Conservation (phyloP, 2,113 vertebrate genomes). For the Colossoma macropomum region DNA sequence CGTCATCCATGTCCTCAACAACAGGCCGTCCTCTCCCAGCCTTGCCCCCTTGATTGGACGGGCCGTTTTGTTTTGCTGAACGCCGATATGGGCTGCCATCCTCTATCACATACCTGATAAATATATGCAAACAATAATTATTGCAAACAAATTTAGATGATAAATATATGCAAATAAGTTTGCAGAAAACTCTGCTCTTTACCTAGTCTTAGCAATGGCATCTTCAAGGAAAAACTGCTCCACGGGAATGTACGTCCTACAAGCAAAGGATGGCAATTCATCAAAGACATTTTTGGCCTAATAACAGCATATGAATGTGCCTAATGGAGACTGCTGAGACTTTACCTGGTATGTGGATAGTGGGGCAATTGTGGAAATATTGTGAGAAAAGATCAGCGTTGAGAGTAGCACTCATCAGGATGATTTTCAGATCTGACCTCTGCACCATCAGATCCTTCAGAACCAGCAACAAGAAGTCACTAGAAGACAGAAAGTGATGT, state of each 20-base stretch:
- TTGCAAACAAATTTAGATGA: neutral
- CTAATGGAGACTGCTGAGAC: too few species aligned
- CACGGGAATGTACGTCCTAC: conserved; percentile 90
- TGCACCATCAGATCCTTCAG: conserved; percentile 89
- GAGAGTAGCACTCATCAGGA: conserved; percentile 97
- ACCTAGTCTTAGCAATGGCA: conserved; percentile 88
- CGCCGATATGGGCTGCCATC: conserved; percentile 88
- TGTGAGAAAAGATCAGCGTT: conserved; percentile 94
- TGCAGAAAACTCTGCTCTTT: conserved; percentile 34
- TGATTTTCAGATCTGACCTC: conserved; percentile 88
- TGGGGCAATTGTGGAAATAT: conserved; percentile 88
- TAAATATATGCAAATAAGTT: neutral
- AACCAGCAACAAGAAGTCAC: conserved; percentile 96
- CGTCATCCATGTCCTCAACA: conserved; percentile 84
- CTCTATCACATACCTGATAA: conserved; percentile 87
- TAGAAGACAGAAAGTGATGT: conserved; percentile 61
- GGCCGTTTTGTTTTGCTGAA: conserved; percentile 77
- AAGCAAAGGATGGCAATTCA: neutral
- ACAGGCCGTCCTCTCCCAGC: conserved; percentile 73
- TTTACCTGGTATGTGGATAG: conserved; percentile 92
- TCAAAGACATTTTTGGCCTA: neutral
- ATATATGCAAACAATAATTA: neutral
- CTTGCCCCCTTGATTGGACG: conserved; percentile 65
- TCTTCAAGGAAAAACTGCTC: conserved; percentile 97
- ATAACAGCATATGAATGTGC: neutral